phyloP scores from a whole-genome alignment of 2,888 invertebrate genomes.

The Chironomus tentans region DNA sequence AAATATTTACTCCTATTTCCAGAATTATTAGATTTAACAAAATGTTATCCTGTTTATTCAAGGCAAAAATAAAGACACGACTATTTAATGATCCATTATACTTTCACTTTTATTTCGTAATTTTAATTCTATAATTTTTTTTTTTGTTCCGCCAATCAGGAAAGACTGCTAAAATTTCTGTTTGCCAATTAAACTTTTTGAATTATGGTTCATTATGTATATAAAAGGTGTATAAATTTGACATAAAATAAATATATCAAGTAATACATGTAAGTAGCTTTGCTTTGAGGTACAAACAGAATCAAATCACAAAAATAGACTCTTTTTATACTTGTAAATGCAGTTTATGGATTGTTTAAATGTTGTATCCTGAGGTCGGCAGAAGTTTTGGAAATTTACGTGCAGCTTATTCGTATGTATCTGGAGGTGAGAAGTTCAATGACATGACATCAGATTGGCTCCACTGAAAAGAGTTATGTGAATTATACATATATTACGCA shows the following conservation, averaged over 20 bases:
- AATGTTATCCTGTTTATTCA: too few relatives aligned
- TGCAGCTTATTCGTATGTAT: slow-evolving; percentile 8
- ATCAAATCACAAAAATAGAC: too few relatives aligned
- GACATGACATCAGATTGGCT: not conserved
- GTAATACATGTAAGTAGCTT: too few relatives aligned
- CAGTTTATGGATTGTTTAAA: too few relatives aligned
- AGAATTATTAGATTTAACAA: not conserved
- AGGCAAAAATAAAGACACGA: not conserved
- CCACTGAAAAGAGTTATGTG: slow-evolving; percentile 9
- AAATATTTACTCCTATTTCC: slow-evolving; percentile 29
- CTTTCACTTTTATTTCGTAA: too few relatives aligned
- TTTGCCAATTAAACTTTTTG: not conserved
- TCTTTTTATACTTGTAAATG: not conserved
- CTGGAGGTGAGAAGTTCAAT: not conserved
- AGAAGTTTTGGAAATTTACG: not conserved
- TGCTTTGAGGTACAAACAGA: too few relatives aligned
- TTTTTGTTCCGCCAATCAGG: not conserved
- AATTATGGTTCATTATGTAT: too few relatives aligned
- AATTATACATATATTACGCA: not conserved
- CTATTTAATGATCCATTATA: too few relatives aligned
- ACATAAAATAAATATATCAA: too few relatives aligned
- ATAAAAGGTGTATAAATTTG: too few relatives aligned
- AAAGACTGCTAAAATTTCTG: not conserved
- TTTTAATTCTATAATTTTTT: too few relatives aligned
- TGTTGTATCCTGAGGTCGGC: not conserved